Conservation (phyloP, 2,113 vertebrate species). For the Trinectes maculatus region DNA sequence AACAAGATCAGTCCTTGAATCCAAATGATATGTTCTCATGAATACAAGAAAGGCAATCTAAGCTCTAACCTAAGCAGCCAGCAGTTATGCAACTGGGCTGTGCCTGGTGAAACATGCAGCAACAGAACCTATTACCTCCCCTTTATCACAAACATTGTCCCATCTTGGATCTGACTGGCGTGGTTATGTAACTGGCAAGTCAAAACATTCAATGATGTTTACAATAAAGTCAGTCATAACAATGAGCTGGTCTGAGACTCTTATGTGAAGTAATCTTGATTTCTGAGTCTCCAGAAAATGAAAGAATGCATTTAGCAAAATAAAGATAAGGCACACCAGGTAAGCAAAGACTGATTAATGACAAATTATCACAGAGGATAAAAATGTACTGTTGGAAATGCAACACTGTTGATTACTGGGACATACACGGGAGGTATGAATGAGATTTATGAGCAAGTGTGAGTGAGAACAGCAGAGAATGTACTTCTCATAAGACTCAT, state of each 20-base stretch:
- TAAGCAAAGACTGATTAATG: neutral
- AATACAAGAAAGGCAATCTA: constrained; percentile 34
- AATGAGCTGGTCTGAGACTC: neutral
- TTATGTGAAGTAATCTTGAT: neutral
- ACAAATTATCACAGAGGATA: neutral
- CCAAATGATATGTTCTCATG: constrained; percentile 29
- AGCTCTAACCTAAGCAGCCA: constrained; percentile 3
- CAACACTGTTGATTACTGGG: neutral
- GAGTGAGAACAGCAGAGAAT: neutral
- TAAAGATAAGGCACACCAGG: neutral
- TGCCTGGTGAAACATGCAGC: neutral
- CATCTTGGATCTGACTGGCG: neutral
- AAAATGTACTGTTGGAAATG: neutral
- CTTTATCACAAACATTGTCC: neutral
- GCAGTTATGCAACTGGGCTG: constrained; percentile 33
- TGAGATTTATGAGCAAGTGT: neutral
- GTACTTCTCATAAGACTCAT: too few species aligned
- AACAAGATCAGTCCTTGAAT: neutral
- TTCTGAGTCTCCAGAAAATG: neutral
- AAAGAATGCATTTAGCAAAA: neutral
- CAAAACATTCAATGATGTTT: neutral
- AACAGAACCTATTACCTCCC: neutral
- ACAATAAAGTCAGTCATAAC: constrained; percentile 32
- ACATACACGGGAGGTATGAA: neutral
- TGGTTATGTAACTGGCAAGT: constrained; percentile 11